phyloP scores from a whole-genome alignment of 2,888 invertebrate genomes.

The Cabera pusaria region DNA sequence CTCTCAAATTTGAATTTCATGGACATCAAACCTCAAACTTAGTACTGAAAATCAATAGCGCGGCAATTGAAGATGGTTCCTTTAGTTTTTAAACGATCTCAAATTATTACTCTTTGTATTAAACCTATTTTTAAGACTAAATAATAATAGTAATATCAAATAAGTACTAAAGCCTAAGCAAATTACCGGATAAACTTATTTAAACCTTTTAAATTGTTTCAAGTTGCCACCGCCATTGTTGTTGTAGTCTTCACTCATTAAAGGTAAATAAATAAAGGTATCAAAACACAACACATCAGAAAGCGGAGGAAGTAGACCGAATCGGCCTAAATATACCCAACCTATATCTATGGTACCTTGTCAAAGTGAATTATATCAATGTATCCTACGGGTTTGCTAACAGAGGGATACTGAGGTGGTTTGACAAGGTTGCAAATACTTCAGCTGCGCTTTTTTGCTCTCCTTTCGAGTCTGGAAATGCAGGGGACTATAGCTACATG shows the following conservation, averaged over 20 bases:
- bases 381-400: conserved; percentile 44
- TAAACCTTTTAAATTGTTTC: too few relatives aligned
- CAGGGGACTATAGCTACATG: conserved; percentile 45
- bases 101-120: too few relatives aligned
- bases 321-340: conserved; percentile 69
- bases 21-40: too few relatives aligned
- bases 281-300: conserved; percentile 50
- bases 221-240: conserved; percentile 1
- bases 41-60: too few relatives aligned
- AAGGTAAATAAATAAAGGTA: conserved; percentile 37
- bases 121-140: too few relatives aligned
- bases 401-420: conserved; percentile 45
- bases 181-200: too few relatives aligned
- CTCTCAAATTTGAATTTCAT: too few relatives aligned
- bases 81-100: too few relatives aligned
- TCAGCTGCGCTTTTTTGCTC: conserved; percentile 71
- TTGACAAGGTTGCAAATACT: conserved; percentile 63
- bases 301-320: conserved; percentile 58
- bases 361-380: conserved; percentile 45
- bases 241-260: conserved; percentile 7
- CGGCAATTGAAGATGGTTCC: too few relatives aligned
- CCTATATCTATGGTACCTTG: conserved; percentile 49
- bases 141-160: too few relatives aligned
- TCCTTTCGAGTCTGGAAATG: conserved; percentile 69
- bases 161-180: too few relatives aligned